These are phyloP conservation scores for Drosophila imparisetae DNA, from an alignment of 2,888 invertebrate species.

Conservation along the genomic window DNA sequence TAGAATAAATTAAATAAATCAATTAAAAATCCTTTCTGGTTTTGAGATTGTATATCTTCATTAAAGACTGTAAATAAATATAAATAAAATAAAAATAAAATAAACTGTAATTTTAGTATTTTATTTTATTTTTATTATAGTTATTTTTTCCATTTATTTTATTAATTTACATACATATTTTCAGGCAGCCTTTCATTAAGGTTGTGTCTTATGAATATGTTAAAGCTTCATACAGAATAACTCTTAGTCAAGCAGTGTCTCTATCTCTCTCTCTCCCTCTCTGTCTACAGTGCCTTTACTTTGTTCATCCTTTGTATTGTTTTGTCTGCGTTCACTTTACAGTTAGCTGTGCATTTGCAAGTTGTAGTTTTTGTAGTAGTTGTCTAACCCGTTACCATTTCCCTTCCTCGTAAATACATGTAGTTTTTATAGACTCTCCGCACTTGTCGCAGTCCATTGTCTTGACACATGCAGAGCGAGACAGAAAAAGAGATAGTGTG, in stretches of 20 bases:
- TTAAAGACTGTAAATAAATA: background rate
- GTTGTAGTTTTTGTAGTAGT: constrained; percentile 64
- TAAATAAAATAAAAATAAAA: background rate
- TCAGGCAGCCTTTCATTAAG: background rate
- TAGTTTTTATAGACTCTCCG: constrained; percentile 72
- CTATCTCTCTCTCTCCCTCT: no score
- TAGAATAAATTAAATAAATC: background rate
- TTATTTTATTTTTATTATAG: background rate
- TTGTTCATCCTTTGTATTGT: constrained; percentile 30
- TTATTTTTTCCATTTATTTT: background rate
- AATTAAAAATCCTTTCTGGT: background rate
- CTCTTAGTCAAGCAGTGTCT: background rate
- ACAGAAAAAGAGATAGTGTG: background rate
- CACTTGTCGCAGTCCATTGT: constrained; percentile 76
- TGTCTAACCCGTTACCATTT: constrained; percentile 10
- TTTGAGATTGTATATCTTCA: background rate
- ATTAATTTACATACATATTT: background rate
- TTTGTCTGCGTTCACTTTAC: constrained; percentile 24
- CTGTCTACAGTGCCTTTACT: background rate
- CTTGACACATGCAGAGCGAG: constrained; percentile 47
- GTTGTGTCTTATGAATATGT: background rate
- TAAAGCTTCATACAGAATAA: background rate
- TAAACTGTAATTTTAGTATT: background rate
- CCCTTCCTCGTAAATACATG: constrained; percentile 34
- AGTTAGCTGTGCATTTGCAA: constrained; percentile 75